Evolutionary conservation across 2,888 invertebrate genomes (phyloP).

Genomic region (Baronia brevicornis): DNA sequence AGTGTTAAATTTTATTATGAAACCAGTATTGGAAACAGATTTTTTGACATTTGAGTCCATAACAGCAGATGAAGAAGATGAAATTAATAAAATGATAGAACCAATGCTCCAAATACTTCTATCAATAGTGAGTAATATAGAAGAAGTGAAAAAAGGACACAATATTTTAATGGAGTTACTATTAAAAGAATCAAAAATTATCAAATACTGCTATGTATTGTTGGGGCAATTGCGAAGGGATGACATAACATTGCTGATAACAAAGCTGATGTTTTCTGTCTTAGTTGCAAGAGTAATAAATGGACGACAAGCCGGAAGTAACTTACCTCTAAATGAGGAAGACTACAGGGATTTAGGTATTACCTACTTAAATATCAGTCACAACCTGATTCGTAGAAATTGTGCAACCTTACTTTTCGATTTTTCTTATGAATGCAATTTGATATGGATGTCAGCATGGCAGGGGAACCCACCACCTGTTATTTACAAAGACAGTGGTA

Average conservation of each 20-base stretch:
- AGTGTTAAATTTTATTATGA: constrained; percentile 72
- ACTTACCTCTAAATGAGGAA: too few relatives aligned
- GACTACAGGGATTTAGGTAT: constrained; percentile 49
- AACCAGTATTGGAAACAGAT: constrained; percentile 74
- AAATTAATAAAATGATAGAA: constrained; percentile 66
- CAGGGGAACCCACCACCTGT: constrained; percentile 30
- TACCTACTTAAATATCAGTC: constrained; percentile 47
- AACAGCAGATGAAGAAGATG: constrained; percentile 65
- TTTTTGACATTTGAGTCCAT: constrained; percentile 66
- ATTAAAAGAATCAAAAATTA: constrained; percentile 46
- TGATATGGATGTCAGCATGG: constrained; percentile 43
- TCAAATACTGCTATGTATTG: constrained; percentile 46
- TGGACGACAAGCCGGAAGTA: constrained; percentile 43
- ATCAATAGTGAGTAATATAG: constrained; percentile 68
- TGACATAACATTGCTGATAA: constrained; percentile 57
- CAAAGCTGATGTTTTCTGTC: constrained; percentile 64
- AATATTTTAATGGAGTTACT: constrained; percentile 36
- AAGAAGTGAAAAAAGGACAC: constrained; percentile 52
- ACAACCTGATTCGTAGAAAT: constrained; percentile 39
- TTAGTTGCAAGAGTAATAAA: constrained; percentile 51
- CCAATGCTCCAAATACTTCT: constrained; percentile 75
- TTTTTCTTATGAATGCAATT: constrained; percentile 46
- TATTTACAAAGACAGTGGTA: constrained; percentile 26
- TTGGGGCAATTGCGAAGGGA: constrained; percentile 55
- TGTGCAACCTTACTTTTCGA: constrained; percentile 41